Evolutionary conservation across 2,888 invertebrate species (phyloP), one percentile per base, ranked within the genome.

Genomic region (Dicycla oo): DNA sequence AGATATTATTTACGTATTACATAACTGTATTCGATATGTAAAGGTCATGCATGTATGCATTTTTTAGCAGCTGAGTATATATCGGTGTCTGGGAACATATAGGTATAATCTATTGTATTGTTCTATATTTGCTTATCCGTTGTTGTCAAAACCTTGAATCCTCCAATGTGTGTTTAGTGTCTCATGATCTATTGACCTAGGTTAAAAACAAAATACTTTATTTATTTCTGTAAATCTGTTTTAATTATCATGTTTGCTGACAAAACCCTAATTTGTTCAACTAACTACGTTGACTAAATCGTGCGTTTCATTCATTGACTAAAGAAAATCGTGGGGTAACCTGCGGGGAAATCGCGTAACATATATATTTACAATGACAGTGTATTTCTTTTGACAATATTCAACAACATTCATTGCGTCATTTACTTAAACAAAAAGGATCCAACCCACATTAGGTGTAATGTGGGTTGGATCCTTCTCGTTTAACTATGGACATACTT

Each of bases 31-130:
- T 11, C 30, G 1, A 23, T 40, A 23, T 6, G 8, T 72, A 49
- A 69, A 57, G 56, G n/a, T 56, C n/a, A 6, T 49, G 6, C 13
- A 5, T 5, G 8, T 13, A 23, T 62, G 38, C 15, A 49, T 49
- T 73, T 75, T 61, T 57, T 49, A 18, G 10, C 67, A 66, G 43
- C 49, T 75, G 67, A 8, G 18, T 38, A 51, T 45, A 45, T 30
- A 30, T 15, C 2, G 8, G 0, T 47, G 62, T 62, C 62, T 47
- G 30, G 6, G 6, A 47, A 47, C n/a, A 10, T 47, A 10, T 34
- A 47, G 10, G 30, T 62, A 47, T 11, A 47, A 62, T 62, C 6
- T 6, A 61, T n/a, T 15, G 3, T n/a, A 62, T 62, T 47, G 30
- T 62, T 34, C 6, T 47, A 15, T 62, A 30, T n/a, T 62, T 62